A percentile compares a stretch with the other conserved stretches of the same genome.
Evolutionary conservation across 2,888 invertebrate species (phyloP).

Genomic region (Drosophila rellima): DNA sequence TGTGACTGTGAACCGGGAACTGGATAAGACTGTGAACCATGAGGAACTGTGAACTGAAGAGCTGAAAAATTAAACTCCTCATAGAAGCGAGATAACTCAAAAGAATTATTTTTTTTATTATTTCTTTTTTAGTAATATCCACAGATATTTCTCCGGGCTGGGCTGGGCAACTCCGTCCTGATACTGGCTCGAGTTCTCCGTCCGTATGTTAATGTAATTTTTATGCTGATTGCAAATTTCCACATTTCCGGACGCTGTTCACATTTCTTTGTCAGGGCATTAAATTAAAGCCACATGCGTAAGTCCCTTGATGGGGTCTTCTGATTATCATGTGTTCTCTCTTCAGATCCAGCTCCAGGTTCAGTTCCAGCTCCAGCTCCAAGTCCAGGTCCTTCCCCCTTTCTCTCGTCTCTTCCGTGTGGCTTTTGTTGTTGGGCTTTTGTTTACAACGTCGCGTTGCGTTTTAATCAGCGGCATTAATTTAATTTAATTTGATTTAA

Average conservation of each 20-base stretch:
- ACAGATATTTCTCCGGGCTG: slow-evolving; percentile 42
- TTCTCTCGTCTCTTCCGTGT: neutral
- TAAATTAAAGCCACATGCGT: slow-evolving; percentile 33
- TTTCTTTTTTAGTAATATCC: slow-evolving; percentile 52
- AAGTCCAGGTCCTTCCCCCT: neutral
- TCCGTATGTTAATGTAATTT: slow-evolving; percentile 77
- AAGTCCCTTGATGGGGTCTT: slow-evolving; percentile 24
- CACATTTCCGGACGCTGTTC: slow-evolving; percentile 72
- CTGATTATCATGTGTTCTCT: slow-evolving; percentile 65
- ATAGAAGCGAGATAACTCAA: slow-evolving; percentile 21
- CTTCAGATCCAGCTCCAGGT: neutral
- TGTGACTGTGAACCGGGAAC: slow-evolving; percentile 40
- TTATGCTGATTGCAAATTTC: slow-evolving; percentile 80
- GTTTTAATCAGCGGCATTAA: slow-evolving; percentile 78
- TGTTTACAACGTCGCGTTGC: slow-evolving; percentile 57
- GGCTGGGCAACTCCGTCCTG: neutral
- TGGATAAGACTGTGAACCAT: slow-evolving; percentile 3
- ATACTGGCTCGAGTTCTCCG: slow-evolving; percentile 1
- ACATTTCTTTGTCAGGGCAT: slow-evolving; percentile 57
- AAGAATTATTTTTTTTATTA: slow-evolving; percentile 63
- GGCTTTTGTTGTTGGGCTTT: slow-evolving; percentile 60
- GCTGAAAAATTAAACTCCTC: neutral
- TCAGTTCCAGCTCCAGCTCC: neutral
- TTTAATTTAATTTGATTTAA: slow-evolving; percentile 81
- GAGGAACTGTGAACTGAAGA: slow-evolving; percentile 14